phyloP scores from a whole-genome alignment of 2,113 vertebrate species.

The Gambusia affinis region DNA sequence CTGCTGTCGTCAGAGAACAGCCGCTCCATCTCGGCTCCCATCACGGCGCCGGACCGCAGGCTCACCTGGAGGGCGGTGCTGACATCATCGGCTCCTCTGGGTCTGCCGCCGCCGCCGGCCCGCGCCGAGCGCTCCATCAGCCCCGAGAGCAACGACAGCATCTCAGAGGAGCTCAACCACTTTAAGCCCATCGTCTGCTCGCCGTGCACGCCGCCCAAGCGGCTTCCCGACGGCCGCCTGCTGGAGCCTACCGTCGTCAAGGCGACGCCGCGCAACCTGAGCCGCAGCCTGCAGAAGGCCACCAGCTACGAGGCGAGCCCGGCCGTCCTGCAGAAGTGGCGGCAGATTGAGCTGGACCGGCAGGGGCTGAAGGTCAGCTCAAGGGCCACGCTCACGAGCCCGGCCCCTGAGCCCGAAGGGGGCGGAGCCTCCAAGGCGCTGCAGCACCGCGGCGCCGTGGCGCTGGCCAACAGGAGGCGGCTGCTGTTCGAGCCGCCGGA shows the following conservation, averaged over 20 bases:
- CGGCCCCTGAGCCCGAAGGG: slow-evolving; percentile 52
- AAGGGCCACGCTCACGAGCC: slow-evolving; percentile 88
- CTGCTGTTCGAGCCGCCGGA: slow-evolving; percentile 74
- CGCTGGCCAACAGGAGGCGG: slow-evolving; percentile 62
- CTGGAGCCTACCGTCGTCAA: slow-evolving; percentile 91
- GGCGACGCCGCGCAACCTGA: slow-evolving; percentile 93
- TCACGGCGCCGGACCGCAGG: slow-evolving; percentile 80
- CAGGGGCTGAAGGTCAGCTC: slow-evolving; percentile 87
- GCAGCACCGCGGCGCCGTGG: not conserved
- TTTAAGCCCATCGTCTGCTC: slow-evolving; percentile 98
- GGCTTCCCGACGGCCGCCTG: slow-evolving; percentile 89
- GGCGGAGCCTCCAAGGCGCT: not conserved
- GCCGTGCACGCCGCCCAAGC: slow-evolving; percentile 94
- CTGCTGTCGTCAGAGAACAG: slow-evolving; percentile 91
- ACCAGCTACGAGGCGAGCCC: slow-evolving; percentile 93
- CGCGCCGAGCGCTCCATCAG: slow-evolving; percentile 89
- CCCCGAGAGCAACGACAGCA: slow-evolving; percentile 98
- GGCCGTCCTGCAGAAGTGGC: slow-evolving; percentile 91
- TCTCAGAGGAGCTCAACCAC: slow-evolving; percentile 96
- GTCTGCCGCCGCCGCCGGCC: slow-evolving; percentile 61
- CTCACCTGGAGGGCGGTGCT: slow-evolving; percentile 73
- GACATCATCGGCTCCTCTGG: slow-evolving; percentile 49
- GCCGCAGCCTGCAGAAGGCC: slow-evolving; percentile 85
- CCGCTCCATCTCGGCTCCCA: slow-evolving; percentile 88
- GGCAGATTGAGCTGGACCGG: slow-evolving; percentile 93